Base-by-base conservation (phyloP, 30 jellyfish, hydroid and myxozoan genomes). In the Rhopilema esculentum region DNA sequence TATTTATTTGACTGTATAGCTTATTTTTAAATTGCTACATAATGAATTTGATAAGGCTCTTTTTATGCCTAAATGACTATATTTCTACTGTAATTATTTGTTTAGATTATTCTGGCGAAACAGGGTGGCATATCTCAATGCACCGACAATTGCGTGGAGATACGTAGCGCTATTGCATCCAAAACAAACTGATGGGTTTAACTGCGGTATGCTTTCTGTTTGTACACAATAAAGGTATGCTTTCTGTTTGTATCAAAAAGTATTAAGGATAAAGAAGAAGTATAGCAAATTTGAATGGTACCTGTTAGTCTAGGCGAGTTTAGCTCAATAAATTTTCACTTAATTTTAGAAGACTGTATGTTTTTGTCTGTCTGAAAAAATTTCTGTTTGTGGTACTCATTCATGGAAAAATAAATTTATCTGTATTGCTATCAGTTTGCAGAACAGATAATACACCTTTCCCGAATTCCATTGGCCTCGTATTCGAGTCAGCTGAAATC, bases 131-230 rank as follows among this genome's bases (percentile, higher is more conserved):
- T 26, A 64, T 26, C 74, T 64, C 74, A 64, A 64, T 23, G 74
- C 74, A 64, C 27, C 27, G 31, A 26, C 27, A 26, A 64, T 64
- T 64, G 31, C 27, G 31, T 64, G 74, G 74, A 64, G 1, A 64
- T 64, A n/a, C 74, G 27, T 26, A n/a, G 16, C 74, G 31, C 27
- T 64, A 26, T 26, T 8, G 19, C 74, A 64, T 64, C 74, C 74
- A 64, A 64, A 64, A 64, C 74, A 64, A 26, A 64, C 31, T 22
- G 74, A 64, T 64, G 74, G 74, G 8, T 64, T n/a, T 26, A 64
- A 64, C 74, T 64, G 74, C 31, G 74, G 74, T 64, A 20, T 64
- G n/a, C n/a, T n/a, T n/a, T n/a, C n/a, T n/a, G n/a, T n/a, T n/a
- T n/a, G 23, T 64, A 64, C 74, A 64, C 31, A 22, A 64, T 64